A percentile compares a stretch with the other conserved stretches of the same genome.
phyloP scores from a whole-genome alignment of 2,113 vertebrate genomes.

The Anarhynchus alexandrinus region DNA sequence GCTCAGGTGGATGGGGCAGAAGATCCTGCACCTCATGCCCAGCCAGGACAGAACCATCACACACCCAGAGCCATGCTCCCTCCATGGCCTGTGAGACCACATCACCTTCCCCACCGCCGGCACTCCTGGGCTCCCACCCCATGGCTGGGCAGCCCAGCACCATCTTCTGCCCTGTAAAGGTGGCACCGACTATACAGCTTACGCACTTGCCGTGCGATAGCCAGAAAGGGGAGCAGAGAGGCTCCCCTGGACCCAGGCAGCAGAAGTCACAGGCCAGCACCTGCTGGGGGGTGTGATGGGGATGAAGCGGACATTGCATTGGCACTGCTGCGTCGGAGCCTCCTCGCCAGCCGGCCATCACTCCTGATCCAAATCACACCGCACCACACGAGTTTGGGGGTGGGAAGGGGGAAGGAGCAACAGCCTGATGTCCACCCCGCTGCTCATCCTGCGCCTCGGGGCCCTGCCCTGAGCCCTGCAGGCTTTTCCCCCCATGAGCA shows the following conservation, averaged over 20 bases:
- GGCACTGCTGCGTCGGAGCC: rapidly evolving
- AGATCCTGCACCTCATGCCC: neutral
- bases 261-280: neutral
- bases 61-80: neutral
- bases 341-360: neutral
- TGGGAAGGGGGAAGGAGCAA: neutral
- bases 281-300: neutral
- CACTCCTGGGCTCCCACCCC: neutral
- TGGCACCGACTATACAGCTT: neutral
- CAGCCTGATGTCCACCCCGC: neutral
- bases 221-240: neutral
- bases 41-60: neutral
- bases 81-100: neutral
- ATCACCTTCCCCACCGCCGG: neutral
- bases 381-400: neutral
- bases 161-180: neutral
- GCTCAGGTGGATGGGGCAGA: neutral
- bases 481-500: neutral
- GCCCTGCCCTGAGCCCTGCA: neutral
- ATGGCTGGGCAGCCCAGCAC: neutral
- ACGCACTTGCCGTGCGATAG: rapidly evolving
- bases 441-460: no score
- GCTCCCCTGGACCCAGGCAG: neutral
- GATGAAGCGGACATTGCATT: neutral
- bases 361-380: neutral